These are phyloP conservation scores for Pseudomugil tenellus DNA, from an alignment of 2,797 vertebrate genomes.

Conservation along the genomic window DNA sequence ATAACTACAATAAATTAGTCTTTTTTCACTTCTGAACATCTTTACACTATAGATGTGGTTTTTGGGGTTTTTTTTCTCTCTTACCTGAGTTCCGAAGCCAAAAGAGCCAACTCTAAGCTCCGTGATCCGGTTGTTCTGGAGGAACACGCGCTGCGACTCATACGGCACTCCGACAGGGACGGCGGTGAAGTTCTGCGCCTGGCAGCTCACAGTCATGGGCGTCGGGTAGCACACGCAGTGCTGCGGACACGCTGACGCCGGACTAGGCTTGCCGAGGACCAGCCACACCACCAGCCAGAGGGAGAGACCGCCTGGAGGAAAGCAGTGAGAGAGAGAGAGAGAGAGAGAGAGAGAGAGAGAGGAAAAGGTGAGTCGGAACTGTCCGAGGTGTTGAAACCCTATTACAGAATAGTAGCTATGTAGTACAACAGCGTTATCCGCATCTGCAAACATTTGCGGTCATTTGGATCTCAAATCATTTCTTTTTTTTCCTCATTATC, in stretches of 20 bases:
- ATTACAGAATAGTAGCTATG: fast-evolving
- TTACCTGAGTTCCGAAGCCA: constrained; percentile 90
- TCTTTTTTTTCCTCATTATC: not conserved
- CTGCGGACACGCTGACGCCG: constrained; percentile 87
- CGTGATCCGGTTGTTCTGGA: constrained; percentile 97
- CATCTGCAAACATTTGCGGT: not conserved
- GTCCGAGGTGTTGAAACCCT: constrained; percentile 26
- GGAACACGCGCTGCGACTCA: constrained; percentile 93
- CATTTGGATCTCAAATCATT: not conserved
- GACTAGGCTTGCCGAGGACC: constrained; percentile 80
- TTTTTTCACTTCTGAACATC: not conserved
- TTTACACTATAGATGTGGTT: not conserved
- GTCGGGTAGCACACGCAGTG: constrained; percentile 95
- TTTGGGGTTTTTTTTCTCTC: not conserved
- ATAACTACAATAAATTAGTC: not conserved
- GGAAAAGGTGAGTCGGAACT: constrained; percentile 39
- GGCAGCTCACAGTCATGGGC: constrained; percentile 98
- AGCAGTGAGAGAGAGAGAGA: constrained; percentile 18
- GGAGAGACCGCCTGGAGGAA: constrained; percentile 77
- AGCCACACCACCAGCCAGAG: constrained; percentile 85
- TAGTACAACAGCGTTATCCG: not conserved
- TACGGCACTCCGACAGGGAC: constrained; percentile 92
- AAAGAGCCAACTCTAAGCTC: constrained; percentile 92
- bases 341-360: constrained; percentile 72
- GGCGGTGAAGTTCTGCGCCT: constrained; percentile 95